Conservation (phyloP, 2,113 vertebrate species). For the Nycticorax nycticorax region DNA sequence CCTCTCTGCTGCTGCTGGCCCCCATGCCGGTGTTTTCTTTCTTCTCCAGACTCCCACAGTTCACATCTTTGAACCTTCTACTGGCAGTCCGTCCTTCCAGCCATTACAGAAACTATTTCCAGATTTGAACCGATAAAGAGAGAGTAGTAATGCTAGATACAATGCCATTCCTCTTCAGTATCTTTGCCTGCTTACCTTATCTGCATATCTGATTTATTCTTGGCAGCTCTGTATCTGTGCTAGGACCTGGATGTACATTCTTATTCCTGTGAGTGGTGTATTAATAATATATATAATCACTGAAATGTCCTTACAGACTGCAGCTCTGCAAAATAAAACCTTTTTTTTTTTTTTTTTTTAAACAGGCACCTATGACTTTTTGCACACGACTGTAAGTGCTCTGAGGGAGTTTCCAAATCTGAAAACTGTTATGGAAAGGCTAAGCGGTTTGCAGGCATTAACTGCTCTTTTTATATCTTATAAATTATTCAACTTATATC, state of each 20-base stretch:
- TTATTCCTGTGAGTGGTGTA: background rate
- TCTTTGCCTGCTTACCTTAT: conserved; percentile 25
- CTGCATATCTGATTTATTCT: conserved; percentile 43
- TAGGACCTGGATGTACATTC: background rate
- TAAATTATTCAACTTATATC: background rate
- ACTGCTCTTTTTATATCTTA: background rate
- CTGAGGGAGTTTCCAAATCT: background rate
- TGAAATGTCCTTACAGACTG: background rate
- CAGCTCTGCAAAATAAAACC: background rate
- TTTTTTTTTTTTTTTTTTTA: background rate
- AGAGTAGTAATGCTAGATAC: background rate
- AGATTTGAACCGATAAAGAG: background rate
- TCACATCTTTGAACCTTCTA: background rate
- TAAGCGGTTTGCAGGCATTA: background rate
- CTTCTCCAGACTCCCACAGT: background rate
- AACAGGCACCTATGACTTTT: background rate
- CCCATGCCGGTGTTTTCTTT: background rate
- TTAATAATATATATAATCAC: conserved; percentile 8
- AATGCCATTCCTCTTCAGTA: background rate
- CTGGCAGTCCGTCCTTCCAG: conserved; percentile 25
- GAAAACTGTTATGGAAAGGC: background rate
- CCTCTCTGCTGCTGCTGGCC: background rate
- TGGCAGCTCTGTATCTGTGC: conserved; percentile 14
- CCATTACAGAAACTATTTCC: background rate
- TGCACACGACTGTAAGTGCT: background rate